Percentiles rank a stretch among this genome's conserved stretches.
Conservation (phyloP, 1,140 invertebrate genomes). For the Ridgeia piscesae region DNA sequence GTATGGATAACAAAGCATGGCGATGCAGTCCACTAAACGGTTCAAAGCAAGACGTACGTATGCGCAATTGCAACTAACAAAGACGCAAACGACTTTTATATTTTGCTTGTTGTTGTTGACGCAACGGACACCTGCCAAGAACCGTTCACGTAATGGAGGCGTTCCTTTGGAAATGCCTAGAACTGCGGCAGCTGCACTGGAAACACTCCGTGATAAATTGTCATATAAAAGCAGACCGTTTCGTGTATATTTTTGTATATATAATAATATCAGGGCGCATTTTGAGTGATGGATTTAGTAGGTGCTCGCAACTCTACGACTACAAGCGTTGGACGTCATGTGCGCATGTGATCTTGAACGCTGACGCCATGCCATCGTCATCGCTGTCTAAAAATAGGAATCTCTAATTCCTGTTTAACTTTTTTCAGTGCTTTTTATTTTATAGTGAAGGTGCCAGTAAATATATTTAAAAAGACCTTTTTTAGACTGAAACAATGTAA, state of each 20-base stretch:
- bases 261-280: neutral
- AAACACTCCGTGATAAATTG: neutral
- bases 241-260: neutral
- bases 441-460: too few species aligned
- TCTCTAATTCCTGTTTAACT: too few species aligned
- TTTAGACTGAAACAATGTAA: neutral
- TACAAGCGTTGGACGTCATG: neutral
- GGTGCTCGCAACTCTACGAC: too few species aligned
- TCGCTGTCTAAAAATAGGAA: too few species aligned
- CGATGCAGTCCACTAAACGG: neutral
- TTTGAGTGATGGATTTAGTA: neutral
- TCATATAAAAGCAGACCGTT: neutral
- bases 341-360: neutral
- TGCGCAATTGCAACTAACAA: neutral
- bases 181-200: neutral
- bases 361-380: neutral
- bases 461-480: too few species aligned
- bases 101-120: neutral
- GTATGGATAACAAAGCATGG: neutral
- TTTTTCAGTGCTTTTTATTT: neutral
- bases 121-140: conserved; percentile 3
- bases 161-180: neutral
- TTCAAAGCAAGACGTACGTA: neutral
- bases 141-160: neutral
- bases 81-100: neutral